Evolutionary conservation across 1,140 invertebrate genomes (phyloP).

Genomic region (Apis mellifera): DNA sequence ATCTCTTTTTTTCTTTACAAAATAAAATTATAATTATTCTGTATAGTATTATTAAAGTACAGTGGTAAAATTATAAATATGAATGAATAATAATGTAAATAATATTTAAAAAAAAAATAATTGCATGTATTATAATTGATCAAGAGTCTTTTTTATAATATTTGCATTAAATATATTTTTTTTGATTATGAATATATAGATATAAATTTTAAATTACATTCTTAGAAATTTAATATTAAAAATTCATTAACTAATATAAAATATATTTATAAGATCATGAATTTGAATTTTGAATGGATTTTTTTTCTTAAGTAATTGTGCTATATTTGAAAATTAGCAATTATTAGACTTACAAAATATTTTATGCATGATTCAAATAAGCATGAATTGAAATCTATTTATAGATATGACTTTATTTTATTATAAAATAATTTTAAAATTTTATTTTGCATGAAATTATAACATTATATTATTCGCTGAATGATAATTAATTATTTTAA

Average conservation of each 20-base stretch:
- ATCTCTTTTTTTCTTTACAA: background rate
- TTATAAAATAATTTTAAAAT: background rate
- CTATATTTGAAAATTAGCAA: background rate
- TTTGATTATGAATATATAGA: background rate
- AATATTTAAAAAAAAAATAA: background rate
- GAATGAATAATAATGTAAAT: background rate
- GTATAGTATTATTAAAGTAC: background rate
- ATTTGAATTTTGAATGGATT: background rate
- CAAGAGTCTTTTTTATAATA: background rate
- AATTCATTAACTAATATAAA: background rate
- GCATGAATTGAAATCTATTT: background rate
- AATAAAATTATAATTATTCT: too few relatives aligned
- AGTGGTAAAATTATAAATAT: background rate
- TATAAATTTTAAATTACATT: background rate
- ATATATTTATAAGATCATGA: background rate
- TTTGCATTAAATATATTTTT: background rate
- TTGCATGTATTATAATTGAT: conserved; percentile 20
- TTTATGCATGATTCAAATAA: conserved; percentile 8
- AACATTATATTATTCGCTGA: background rate
- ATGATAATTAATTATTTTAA: conserved; percentile 15
- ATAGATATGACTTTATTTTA: background rate
- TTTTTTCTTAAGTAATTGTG: background rate
- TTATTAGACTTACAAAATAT: conserved; percentile 5
- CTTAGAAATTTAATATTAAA: background rate
- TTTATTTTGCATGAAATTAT: conserved; percentile 22